Evolutionary conservation across 1,140 invertebrate species (phyloP), one percentile per base, ranked within the genome.

Genomic region (Venustaconcha ellipsiformis): DNA sequence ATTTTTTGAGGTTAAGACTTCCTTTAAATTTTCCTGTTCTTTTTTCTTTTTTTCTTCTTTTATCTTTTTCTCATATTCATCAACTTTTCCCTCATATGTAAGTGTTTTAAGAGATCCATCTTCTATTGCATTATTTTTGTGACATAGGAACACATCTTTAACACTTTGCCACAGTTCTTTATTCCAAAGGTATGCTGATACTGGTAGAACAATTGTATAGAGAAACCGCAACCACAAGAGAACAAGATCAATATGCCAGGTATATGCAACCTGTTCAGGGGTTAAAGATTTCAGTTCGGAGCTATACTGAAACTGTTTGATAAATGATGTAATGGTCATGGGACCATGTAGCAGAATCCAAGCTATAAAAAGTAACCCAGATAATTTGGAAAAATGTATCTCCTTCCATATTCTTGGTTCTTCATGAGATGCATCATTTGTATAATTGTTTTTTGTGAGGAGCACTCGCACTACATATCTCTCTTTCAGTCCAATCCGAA

Each of bases 141-240:
- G 79, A 70, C 88, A 88, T 13, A 85, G 73, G 65, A 87, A 58
- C 23, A 83, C 73, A 62, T 88, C 84, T 79, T 86, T 88, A 55
- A 82, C 82, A 55, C 74, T 78, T 59, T 84, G 81, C 86, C 87
- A 87, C 17, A 89, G 67, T 60, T 87, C 84, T 75, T 85, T 88
- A 67, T 79, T 83, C 73, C 81, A 86, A 6, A 79, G 58, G 57
- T 86, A 85, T 5, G 83, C 80, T 18, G 83, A 64, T 64, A 85
- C 68, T 12, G 88, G 88, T 59, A 88, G 77, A 14, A 82, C 70
- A 23, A 84, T 71, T 14, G 84, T 74, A 74, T 82, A 87, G 23
- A 80, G 78, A 72, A 88, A 86, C 55, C 82, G 79, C 74, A 89
- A 76, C 86, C 85, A 89, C 3, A 85, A 69, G 60, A 89, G 82